Conservation (phyloP, 2,888 invertebrate genomes). For the Cotesia congregata region DNA sequence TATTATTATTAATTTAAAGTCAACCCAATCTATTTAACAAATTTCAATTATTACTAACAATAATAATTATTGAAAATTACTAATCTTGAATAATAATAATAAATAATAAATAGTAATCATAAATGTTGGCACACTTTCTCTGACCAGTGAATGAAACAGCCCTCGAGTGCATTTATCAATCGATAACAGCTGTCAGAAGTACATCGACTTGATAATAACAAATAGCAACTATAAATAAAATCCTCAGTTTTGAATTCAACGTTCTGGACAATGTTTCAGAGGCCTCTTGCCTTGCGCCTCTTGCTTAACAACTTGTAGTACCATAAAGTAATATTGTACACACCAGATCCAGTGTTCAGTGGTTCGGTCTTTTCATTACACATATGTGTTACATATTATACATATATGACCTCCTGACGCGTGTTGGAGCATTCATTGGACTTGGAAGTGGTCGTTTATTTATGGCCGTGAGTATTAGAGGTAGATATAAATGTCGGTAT, state of each 20-base stretch:
- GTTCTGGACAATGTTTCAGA: constrained; percentile 39
- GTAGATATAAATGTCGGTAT: constrained; percentile 69
- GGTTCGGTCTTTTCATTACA: constrained; percentile 32
- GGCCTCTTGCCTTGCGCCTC: background rate
- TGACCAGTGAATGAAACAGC: background rate
- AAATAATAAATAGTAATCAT: too few relatives aligned
- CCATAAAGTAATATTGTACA: background rate
- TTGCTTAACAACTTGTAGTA: background rate
- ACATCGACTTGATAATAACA: background rate
- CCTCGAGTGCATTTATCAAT: background rate
- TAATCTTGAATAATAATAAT: too few relatives aligned
- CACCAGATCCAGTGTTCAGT: constrained; percentile 9
- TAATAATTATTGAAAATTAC: too few relatives aligned
- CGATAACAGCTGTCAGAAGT: background rate
- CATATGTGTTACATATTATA: constrained; percentile 18
- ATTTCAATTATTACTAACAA: too few relatives aligned
- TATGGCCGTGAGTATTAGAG: constrained; percentile 67
- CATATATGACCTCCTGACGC: background rate
- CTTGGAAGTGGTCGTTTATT: constrained; percentile 64
- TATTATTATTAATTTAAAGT: too few relatives aligned
- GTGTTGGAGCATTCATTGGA: constrained; percentile 47
- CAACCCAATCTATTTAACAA: too few relatives aligned
- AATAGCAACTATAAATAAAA: constrained; percentile 35
- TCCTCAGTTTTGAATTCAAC: constrained; percentile 19
- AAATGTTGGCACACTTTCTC: background rate